Evolutionary conservation across 2,888 invertebrate genomes (phyloP).

Genomic region (Philhelius pedissequus): DNA sequence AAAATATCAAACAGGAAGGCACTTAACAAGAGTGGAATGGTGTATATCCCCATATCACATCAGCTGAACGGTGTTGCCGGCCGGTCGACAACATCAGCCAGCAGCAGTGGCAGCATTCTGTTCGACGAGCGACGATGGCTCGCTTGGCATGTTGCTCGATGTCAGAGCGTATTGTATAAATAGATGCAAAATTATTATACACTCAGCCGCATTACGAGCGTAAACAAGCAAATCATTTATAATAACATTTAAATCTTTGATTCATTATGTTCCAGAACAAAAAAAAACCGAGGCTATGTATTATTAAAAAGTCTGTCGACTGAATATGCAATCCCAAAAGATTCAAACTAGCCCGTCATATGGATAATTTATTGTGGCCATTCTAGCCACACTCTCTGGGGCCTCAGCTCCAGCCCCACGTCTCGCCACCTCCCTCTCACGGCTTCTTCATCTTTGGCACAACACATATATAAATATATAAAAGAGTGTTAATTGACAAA

Average conservation of each 20-base stretch:
- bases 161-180: conserved; percentile 41
- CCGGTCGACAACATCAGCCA: conserved; percentile 6
- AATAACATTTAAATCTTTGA: conserved; percentile 65
- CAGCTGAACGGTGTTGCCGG: conserved; percentile 26
- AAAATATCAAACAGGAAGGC: conserved; percentile 38
- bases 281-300: conserved; percentile 7
- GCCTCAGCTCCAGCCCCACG: not conserved
- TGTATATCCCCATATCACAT: conserved; percentile 8
- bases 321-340: conserved; percentile 33
- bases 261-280: conserved; percentile 40
- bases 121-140: not conserved
- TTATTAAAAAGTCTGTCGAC: not conserved
- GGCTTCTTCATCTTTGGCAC: not conserved
- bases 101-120: not conserved
- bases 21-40: conserved; percentile 34
- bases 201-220: conserved; percentile 26
- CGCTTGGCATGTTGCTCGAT: conserved; percentile 32
- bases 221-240: conserved; percentile 55
- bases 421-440: not conserved
- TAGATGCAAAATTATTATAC: conserved; percentile 53
- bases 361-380: conserved; percentile 65
- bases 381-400: conserved; percentile 34
- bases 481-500: conserved; percentile 68
- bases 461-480: no score
- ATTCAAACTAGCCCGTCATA: conserved; percentile 39